Conservation (phyloP, 2,113 vertebrate species). For the Tapirus terrestris region DNA sequence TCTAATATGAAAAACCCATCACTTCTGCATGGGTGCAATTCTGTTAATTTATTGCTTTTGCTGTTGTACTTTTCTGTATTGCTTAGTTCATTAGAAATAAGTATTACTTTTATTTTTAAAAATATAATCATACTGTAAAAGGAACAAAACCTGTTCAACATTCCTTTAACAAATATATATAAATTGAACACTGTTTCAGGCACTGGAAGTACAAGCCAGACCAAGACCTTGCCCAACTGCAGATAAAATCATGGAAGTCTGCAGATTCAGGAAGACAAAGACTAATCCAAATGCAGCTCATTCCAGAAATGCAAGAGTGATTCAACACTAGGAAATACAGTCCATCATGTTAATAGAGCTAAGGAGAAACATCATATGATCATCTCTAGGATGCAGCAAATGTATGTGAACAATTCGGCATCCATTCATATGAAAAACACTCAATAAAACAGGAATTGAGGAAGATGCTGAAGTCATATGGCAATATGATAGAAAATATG, state of each 20-base stretch:
- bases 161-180: background rate
- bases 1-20: background rate
- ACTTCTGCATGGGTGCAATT: background rate
- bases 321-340: background rate
- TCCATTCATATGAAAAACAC: background rate
- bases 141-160: background rate
- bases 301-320: background rate
- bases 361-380: background rate
- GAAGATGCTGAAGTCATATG: background rate
- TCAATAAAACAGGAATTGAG: background rate
- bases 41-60: background rate
- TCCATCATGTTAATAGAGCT: background rate
- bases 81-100: background rate
- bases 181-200: background rate
- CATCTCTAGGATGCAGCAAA: background rate
- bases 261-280: background rate
- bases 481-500: background rate
- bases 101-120: background rate
- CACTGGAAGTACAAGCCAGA: background rate
- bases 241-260: background rate
- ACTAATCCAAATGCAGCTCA: background rate
- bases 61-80: background rate
- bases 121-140: background rate
- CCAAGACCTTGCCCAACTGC: background rate
- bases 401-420: background rate